Base-by-base conservation (phyloP, 2,113 vertebrate species). In the Nanorana parkeri region DNA sequence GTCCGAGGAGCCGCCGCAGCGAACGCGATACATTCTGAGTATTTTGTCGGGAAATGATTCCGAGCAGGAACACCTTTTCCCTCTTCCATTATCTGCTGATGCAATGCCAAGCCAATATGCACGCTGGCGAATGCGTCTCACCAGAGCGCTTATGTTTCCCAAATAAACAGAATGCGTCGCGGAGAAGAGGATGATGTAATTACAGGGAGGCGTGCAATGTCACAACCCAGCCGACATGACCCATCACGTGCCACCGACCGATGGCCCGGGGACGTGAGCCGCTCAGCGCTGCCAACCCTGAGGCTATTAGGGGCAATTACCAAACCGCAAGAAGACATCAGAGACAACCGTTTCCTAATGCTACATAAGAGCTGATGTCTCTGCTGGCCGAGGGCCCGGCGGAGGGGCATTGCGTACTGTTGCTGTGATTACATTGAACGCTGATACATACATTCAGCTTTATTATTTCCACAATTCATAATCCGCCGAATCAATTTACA, bases 31-130 rank as follows among this genome's bases (percentile, higher is more conserved):
- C 87, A 90, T 91, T 91, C 88, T 88, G 91, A 91, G 92, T 92
- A 85, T 90, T 90, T 92, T 89, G 89, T 89, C 91, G 92, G 91
- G 92, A 94, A 93, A 92, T 90, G 89, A 90, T 91, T 86, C 87
- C 91, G 90, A 88, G 86, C 86, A 88, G 86, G 88, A 91, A 89
- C 89, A 90, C 90, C 89, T 90, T 91, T 89, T 89, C 87, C 54
- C 32, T 21, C 86, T 92, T 91, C 92, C 92, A 94, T 94, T 94
- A 94, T 91, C 90, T 88, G 86, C 91, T 93, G 93, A 93, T 88
- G 93, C 80, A 0, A 56, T 85, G 92, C 93, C 93, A 94, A 90
- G 83, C 89, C 89, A 93, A 89, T 91, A 90, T 89, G 90, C 90
- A 93, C 91, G 92, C 88, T 86, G 89, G 89, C 85, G 87, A 16